Base-by-base conservation (phyloP, 2,797 vertebrate species). In the Tokudaia tokunoshimensis region DNA sequence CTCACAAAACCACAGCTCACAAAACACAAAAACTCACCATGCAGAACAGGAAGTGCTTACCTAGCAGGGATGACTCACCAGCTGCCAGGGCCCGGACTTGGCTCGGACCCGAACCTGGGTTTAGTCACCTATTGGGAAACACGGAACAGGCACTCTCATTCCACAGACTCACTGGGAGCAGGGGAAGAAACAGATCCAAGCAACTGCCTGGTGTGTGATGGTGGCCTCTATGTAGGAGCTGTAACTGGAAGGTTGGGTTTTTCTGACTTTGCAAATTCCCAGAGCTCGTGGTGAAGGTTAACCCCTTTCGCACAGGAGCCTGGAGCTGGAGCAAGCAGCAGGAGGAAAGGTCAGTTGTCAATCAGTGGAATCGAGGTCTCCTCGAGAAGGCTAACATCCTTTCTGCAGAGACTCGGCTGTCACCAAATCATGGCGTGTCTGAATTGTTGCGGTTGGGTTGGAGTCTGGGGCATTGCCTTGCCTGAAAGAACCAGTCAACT, bases 1-100 rank as follows among this genome's bases (percentile, higher is more conserved):
- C 17, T 22, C 89, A 91, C 57, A 72, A 94, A 96, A 82, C 82
- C 12, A 55, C 12, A 24, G 55, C 82, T 85, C 86, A 20, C 31
- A 57, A 90, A 70, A 82, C 61, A 67, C 34, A 37, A 44, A 91
- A 91, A 79, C 79, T 29, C 79, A 44, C 20, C 14, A 14, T 8
- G 74, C 75, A 65, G 63, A 85, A 74, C 61, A 85, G 85, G 47
- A 87, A 87, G 26, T 8, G 2, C 85, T 57, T 55, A 55, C 50
- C 85, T 20, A 67, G 24, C 7, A 82, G 67, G 65, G 44, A 15
- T 2, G 37, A 85, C 34, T 61, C 63, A 10, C 10, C 0, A 95
- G 59, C 63, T 74, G 72, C 74, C 24, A 19, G 59, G 41, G 65
- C 50, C 61, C 29, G 0, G 1, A 37, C 72, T 95, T 82, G 76